These are phyloP conservation scores for Pseudonaja textilis DNA, from an alignment of 2,113 vertebrate species.

Conservation along the genomic window DNA sequence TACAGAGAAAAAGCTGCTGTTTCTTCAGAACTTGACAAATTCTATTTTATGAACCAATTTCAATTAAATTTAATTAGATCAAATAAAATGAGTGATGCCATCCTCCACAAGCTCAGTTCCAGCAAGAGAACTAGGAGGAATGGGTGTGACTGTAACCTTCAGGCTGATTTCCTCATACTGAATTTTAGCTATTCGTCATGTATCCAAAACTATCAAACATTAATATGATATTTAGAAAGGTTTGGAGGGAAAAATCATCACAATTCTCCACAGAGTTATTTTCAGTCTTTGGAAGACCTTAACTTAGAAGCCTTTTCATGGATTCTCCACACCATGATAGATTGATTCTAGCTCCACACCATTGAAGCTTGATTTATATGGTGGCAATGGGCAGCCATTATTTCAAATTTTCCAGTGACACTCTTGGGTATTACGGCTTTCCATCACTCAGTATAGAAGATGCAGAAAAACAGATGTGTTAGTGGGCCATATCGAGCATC, in stretches of 20 bases:
- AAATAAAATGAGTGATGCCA: not conserved
- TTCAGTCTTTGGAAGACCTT: too few relatives aligned
- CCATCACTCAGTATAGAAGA: not conserved
- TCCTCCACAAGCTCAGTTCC: not conserved
- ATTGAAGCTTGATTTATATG: not conserved
- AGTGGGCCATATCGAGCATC: not conserved
- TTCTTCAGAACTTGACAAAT: not conserved
- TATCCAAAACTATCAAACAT: not conserved
- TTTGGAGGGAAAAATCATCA: not conserved
- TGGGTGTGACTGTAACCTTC: not conserved
- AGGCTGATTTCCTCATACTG: not conserved
- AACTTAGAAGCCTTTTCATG: too few relatives aligned
- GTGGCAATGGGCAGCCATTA: not conserved
- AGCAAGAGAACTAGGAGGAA: not conserved
- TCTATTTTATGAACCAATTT: not conserved
- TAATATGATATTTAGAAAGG: not conserved
- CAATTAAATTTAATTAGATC: not conserved
- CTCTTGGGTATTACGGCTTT: not conserved
- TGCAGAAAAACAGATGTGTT: not conserved
- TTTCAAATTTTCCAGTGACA: not conserved
- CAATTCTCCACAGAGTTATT: not conserved
- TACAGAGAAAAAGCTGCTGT: not conserved
- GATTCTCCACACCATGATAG: too few relatives aligned
- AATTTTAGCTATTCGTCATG: not conserved
- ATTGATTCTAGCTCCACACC: not conserved